Conservation (phyloP, 2,888 invertebrate genomes). For the Melipona beecheii region DNA sequence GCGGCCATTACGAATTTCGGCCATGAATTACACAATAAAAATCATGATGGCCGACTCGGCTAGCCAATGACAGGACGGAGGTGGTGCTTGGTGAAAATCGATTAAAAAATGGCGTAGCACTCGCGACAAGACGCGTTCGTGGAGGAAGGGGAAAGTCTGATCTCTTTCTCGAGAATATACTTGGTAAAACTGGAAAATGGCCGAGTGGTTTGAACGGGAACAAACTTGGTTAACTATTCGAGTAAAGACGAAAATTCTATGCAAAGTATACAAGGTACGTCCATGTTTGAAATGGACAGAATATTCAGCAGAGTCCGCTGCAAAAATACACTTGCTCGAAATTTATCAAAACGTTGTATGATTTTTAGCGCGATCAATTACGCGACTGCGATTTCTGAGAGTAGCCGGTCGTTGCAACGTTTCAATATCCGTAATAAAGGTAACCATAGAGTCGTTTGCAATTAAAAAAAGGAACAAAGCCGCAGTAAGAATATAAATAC, state of each 20-base stretch:
- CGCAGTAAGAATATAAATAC: background rate
- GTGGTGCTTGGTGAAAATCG: conserved; percentile 65
- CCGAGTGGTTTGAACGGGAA: background rate
- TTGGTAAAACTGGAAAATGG: conserved; percentile 19
- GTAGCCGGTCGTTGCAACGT: no score
- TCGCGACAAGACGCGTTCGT: background rate
- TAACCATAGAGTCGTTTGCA: no score
- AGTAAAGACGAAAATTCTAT: background rate
- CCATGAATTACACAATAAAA: conserved; percentile 79
- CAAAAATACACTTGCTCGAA: fast-evolving
- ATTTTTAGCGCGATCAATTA: no score
- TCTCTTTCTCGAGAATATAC: background rate
- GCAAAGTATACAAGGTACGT: background rate
- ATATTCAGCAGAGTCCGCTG: fast-evolving
- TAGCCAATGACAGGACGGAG: conserved; percentile 77
- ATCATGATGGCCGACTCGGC: conserved; percentile 80
- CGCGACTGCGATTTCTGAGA: no score
- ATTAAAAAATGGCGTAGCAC: conserved; percentile 61
- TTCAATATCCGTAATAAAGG: no score
- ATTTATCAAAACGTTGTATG: fast-evolving
- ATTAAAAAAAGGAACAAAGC: background rate
- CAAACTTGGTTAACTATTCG: background rate
- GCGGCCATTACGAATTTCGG: conserved; percentile 85
- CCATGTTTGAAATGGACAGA: fast-evolving
- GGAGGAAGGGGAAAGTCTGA: background rate